Evolutionary conservation across 1,140 invertebrate genomes (phyloP).

Genomic region (Ganaspis sp.): DNA sequence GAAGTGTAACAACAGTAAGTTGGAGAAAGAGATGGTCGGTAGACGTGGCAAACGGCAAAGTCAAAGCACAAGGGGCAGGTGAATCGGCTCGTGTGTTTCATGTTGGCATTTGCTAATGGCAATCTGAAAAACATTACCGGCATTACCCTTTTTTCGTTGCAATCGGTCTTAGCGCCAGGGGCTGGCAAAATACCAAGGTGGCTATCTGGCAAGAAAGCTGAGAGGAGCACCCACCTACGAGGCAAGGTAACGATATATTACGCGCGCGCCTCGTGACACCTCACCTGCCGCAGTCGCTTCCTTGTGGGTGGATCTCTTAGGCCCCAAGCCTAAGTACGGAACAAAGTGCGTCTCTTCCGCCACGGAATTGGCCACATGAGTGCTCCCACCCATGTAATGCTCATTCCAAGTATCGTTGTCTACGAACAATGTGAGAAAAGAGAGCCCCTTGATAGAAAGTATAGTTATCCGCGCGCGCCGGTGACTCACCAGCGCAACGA

Average conservation of each 20-base stretch:
- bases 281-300: slow-evolving; percentile 74
- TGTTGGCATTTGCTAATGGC: slow-evolving; percentile 59
- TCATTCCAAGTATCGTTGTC: background rate
- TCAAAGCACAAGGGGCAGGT: slow-evolving; percentile 52
- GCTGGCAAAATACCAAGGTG: slow-evolving; percentile 43
- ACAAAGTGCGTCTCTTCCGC: slow-evolving; percentile 57
- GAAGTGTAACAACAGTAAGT: slow-evolving; percentile 34
- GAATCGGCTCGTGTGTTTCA: slow-evolving; percentile 53
- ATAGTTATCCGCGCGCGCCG: slow-evolving; percentile 34
- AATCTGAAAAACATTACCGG: slow-evolving; percentile 51
- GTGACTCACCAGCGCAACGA: slow-evolving; percentile 36
- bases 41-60: slow-evolving; percentile 30
- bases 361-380: slow-evolving; percentile 18
- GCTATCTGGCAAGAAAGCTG: slow-evolving; percentile 44
- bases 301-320: slow-evolving; percentile 73
- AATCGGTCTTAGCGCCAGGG: slow-evolving; percentile 61
- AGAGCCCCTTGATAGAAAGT: slow-evolving; percentile 29
- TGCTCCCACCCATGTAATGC: slow-evolving; percentile 22
- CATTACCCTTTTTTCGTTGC: slow-evolving; percentile 55
- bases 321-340: slow-evolving; percentile 56
- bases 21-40: slow-evolving; percentile 49
- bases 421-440: slow-evolving; percentile 16
- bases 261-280: slow-evolving; percentile 74
- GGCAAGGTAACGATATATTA: slow-evolving; percentile 72
- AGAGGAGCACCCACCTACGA: slow-evolving; percentile 63